These are phyloP conservation scores for Protobothrops mucrosquamatus DNA, from an alignment of 2,113 vertebrate genomes.

Conservation along the genomic window DNA sequence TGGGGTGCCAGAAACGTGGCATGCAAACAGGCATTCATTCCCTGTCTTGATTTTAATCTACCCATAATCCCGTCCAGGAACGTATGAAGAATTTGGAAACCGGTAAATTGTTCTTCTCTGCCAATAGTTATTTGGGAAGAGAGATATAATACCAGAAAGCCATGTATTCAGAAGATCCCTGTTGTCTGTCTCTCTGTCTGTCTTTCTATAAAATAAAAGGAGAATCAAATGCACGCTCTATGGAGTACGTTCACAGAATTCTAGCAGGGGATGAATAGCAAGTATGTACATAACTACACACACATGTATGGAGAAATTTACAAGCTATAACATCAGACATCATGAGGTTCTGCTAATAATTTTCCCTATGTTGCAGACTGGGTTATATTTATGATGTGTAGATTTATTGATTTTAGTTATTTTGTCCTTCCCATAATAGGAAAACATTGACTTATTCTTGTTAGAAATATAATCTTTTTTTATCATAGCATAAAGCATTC, in stretches of 20 bases:
- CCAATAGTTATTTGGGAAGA: neutral
- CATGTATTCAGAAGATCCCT: constrained; percentile 7
- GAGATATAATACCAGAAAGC: constrained; percentile 7
- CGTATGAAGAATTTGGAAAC: neutral
- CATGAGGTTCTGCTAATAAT: constrained; percentile 74
- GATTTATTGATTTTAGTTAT: constrained; percentile 81
- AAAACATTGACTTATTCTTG: constrained; percentile 76
- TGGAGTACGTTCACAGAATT: constrained; percentile 66
- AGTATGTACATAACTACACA: constrained; percentile 70
- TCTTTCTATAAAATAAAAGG: constrained; percentile 43
- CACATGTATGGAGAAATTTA: constrained; percentile 79
- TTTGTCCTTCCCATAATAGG: constrained; percentile 76
- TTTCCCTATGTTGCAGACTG: constrained; percentile 75
- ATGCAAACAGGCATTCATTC: neutral
- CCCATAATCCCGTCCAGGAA: neutral
- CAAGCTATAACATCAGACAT: constrained; percentile 79
- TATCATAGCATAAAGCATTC: constrained; percentile 64
- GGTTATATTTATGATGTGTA: constrained; percentile 80
- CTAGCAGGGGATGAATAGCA: constrained; percentile 62
- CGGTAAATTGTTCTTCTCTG: neutral
- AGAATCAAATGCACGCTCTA: constrained; percentile 63
- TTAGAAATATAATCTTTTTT: constrained; percentile 71
- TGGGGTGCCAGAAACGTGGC: neutral
- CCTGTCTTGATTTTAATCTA: neutral
- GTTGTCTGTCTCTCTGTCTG: neutral